Conservation (phyloP, 2,888 invertebrate genomes). For the Trissolcus japonicus region DNA sequence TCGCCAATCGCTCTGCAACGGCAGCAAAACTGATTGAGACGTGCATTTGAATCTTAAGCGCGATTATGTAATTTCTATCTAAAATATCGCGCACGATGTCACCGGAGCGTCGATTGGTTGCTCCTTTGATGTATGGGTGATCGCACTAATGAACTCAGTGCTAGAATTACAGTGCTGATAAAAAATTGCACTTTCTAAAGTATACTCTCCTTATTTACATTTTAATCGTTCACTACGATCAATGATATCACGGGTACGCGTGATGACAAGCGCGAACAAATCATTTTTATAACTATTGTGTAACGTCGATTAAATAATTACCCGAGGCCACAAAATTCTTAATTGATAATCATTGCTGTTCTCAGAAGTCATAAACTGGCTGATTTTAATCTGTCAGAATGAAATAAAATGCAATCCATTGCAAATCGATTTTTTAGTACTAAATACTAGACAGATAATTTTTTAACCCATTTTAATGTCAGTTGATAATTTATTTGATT, state of each 20-base stretch:
- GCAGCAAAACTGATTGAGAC: constrained; percentile 58
- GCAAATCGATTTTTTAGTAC: too few species aligned
- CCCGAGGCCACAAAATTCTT: too few species aligned
- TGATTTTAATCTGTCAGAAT: too few species aligned
- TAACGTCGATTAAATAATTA: constrained; percentile 10
- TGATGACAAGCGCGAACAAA: constrained; percentile 30
- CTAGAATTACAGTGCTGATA: constrained; percentile 36
- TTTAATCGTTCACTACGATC: constrained; percentile 31
- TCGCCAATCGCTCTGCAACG: constrained; percentile 47
- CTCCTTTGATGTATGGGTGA: constrained; percentile 23
- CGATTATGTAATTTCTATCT: constrained; percentile 12
- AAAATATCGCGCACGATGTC: constrained; percentile 10
- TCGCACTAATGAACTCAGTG: constrained; percentile 34
- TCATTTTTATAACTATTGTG: constrained; percentile 28
- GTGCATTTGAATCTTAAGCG: constrained; percentile 47
- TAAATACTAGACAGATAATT: too few species aligned
- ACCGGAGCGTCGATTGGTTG: constrained; percentile 10
- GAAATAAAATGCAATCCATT: too few species aligned
- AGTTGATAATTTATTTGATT: too few species aligned
- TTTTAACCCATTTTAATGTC: too few species aligned
- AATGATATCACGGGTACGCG: constrained; percentile 20
- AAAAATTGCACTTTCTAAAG: constrained; percentile 40
- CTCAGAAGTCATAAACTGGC: too few species aligned
- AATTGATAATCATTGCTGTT: too few species aligned
- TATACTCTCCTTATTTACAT: constrained; percentile 36